phyloP scores from a whole-genome alignment of 2,113 vertebrate genomes.

The Ageneiosus marmoratus region DNA sequence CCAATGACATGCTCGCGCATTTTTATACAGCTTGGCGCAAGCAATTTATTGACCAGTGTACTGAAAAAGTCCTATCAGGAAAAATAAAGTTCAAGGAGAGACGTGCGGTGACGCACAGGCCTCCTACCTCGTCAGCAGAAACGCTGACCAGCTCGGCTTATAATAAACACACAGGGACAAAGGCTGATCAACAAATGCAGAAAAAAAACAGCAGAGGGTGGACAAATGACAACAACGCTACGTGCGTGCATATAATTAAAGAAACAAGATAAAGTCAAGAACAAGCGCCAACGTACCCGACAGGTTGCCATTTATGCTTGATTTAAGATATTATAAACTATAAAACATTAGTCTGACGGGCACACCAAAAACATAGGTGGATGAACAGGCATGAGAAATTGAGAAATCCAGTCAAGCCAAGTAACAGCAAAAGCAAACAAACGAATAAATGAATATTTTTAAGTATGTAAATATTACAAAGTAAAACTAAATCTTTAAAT shows the following conservation, averaged over 20 bases:
- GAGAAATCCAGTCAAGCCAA: not conserved
- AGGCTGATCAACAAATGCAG: slow-evolving; percentile 19
- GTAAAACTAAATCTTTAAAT: not conserved
- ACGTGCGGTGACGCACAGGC: slow-evolving; percentile 45
- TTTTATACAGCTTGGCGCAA: slow-evolving; percentile 52
- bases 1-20: not conserved
- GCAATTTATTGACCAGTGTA: slow-evolving; percentile 57
- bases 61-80: slow-evolving; percentile 46
- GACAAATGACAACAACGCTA: slow-evolving; percentile 9
- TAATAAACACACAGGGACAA: slow-evolving; percentile 41
- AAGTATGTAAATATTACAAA: not conserved
- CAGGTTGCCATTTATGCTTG: not conserved
- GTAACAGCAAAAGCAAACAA: not conserved
- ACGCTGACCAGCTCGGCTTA: not conserved
- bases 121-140: slow-evolving; percentile 40
- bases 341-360: not conserved
- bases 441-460: not conserved
- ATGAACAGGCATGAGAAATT: not conserved
- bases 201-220: not conserved
- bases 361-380: not conserved
- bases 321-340: not conserved
- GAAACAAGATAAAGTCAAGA: not conserved
- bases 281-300: not conserved
- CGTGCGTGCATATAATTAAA: slow-evolving; percentile 19
- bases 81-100: slow-evolving; percentile 48